These are phyloP conservation scores for Momotus momota DNA, from an alignment of 2,797 vertebrate species.

Conservation along the genomic window DNA sequence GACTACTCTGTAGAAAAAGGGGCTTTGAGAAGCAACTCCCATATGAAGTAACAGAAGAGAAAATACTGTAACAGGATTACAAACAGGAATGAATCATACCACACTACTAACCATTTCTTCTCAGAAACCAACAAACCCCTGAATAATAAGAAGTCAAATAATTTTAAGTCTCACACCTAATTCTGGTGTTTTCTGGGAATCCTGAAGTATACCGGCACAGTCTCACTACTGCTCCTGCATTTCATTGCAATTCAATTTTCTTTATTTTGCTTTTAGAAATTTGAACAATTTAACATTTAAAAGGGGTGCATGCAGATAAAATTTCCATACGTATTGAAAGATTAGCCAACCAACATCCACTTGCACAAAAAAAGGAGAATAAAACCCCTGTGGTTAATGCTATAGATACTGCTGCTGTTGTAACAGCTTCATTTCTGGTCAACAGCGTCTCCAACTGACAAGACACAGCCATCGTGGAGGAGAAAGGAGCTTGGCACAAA, in stretches of 20 bases:
- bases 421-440: not conserved
- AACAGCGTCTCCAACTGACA: not conserved
- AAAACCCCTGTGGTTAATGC: not conserved
- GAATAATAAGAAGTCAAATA: not conserved
- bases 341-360: not conserved
- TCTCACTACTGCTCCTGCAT: not conserved
- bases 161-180: not conserved
- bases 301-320: not conserved
- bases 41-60: not conserved
- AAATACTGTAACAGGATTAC: not conserved
- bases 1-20: not conserved
- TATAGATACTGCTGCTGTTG: not conserved
- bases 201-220: not conserved
- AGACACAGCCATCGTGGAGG: not conserved
- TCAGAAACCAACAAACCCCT: not conserved
- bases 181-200: not conserved
- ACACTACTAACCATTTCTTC: not conserved
- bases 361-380: not conserved
- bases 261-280: not conserved
- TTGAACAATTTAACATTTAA: not conserved
- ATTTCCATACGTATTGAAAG: not conserved
- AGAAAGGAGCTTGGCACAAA: not conserved
- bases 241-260: not conserved
- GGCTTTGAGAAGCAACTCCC: not conserved
- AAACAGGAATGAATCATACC: not conserved